These are phyloP conservation scores for Diadumene lineata DNA, from an alignment of 92 coral and sea anemone genomes.

Conservation along the genomic window DNA sequence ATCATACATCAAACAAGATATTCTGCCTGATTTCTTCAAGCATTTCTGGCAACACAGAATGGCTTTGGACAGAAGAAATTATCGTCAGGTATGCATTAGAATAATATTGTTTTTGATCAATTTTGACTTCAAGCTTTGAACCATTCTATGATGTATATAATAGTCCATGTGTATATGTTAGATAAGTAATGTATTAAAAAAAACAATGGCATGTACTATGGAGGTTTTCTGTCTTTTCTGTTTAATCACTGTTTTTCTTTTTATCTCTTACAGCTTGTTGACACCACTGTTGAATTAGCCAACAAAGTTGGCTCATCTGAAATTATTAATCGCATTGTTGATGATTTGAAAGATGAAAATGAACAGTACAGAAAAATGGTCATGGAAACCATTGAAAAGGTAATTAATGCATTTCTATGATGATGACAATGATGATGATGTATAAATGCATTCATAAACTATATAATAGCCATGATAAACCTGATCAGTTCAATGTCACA, in stretches of 20 bases:
- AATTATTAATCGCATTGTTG: slow-evolving; percentile 92
- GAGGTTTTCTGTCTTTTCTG: too few relatives aligned
- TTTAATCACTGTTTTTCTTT: too few relatives aligned
- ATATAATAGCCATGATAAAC: not conserved
- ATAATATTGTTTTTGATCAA: too few relatives aligned
- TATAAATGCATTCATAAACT: not conserved
- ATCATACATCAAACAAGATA: slow-evolving; percentile 97
- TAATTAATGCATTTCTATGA: too few relatives aligned
- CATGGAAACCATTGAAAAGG: slow-evolving; percentile 99
- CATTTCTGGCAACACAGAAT: slow-evolving; percentile 99
- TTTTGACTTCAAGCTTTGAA: too few relatives aligned
- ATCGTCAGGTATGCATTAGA: slow-evolving; percentile 76
- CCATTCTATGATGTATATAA: too few relatives aligned
- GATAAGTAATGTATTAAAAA: too few relatives aligned
- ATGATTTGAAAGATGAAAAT: slow-evolving; percentile 98
- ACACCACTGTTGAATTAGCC: slow-evolving; percentile 96
- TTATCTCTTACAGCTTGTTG: slow-evolving; percentile 66
- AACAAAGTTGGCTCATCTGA: slow-evolving; percentile 99
- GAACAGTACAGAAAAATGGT: slow-evolving; percentile 99
- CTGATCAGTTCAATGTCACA: too few relatives aligned
- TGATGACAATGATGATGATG: not conserved
- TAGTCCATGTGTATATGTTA: too few relatives aligned
- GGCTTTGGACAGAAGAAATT: slow-evolving; percentile 97
- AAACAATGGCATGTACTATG: too few relatives aligned
- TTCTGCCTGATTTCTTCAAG: slow-evolving; percentile 97